These are phyloP conservation scores for Drosophila merina DNA, from an alignment of 2,888 invertebrate species.

Conservation along the genomic window DNA sequence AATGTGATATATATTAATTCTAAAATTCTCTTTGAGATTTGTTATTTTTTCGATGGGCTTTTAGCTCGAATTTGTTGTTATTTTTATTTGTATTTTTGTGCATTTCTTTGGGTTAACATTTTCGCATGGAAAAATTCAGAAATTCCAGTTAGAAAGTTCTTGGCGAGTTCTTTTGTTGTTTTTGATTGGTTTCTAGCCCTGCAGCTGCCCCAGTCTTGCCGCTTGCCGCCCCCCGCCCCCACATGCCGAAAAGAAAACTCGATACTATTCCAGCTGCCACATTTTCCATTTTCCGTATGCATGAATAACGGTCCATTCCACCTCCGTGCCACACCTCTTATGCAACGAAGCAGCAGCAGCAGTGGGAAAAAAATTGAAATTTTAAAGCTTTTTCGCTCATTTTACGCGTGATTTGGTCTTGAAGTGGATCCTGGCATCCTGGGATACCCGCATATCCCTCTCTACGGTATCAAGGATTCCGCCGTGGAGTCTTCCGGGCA, in stretches of 20 bases:
- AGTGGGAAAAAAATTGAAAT: conserved; percentile 17
- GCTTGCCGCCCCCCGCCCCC: neutral
- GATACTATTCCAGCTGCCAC: conserved; percentile 39
- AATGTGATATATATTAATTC: too few species aligned
- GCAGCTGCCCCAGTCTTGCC: conserved; percentile 32
- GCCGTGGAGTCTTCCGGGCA: neutral
- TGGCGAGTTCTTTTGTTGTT: conserved; percentile 41
- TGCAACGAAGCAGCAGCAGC: neutral
- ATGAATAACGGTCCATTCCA: conserved; percentile 30
- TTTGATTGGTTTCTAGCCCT: conserved; percentile 49
- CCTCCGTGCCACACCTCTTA: neutral
- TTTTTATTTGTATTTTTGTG: conserved; percentile 4
- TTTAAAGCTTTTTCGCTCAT: conserved; percentile 41
- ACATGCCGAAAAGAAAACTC: conserved; percentile 26
- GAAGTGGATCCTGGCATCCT: conserved; percentile 37
- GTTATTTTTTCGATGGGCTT: conserved; percentile 13
- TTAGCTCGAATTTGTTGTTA: conserved; percentile 20
- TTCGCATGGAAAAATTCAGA: conserved; percentile 18
- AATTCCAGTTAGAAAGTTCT: conserved; percentile 31
- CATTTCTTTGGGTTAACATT: conserved; percentile 4
- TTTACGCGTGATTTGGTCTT: conserved; percentile 42
- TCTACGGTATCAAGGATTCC: conserved; percentile 1
- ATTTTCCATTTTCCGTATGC: conserved; percentile 37
- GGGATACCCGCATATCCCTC: too few species aligned
- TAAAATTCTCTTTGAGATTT: too few species aligned